phyloP scores from a whole-genome alignment of 2,888 invertebrate species.

The Calameuta idolon region DNA sequence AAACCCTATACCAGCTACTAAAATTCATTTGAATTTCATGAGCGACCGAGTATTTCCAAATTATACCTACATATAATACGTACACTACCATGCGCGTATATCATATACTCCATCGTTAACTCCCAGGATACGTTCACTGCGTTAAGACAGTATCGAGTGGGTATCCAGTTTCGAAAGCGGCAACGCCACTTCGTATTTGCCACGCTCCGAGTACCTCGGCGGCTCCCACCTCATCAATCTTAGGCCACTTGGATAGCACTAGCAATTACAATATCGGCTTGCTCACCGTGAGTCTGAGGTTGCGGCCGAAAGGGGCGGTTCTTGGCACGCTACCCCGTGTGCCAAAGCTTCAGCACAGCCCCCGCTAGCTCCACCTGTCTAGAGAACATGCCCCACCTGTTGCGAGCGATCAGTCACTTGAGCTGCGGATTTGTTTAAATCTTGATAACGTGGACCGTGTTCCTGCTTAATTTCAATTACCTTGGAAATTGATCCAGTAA shows the following conservation, averaged over 20 bases:
- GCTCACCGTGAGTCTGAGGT: constrained; percentile 62
- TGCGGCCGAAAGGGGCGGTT: constrained; percentile 56
- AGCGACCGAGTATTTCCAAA: no score
- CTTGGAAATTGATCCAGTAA: not conserved
- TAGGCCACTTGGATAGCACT: constrained; percentile 61
- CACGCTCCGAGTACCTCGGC: constrained; percentile 55
- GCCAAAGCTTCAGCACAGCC: constrained; percentile 35
- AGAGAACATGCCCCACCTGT: constrained; percentile 61
- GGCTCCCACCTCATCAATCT: constrained; percentile 64
- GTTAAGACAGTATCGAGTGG: no score
- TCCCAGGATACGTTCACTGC: not conserved
- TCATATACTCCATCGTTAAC: not conserved
- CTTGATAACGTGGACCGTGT: constrained; percentile 55
- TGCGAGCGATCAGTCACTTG: constrained; percentile 61
- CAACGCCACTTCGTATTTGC: constrained; percentile 50
- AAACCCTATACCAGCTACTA: no score
- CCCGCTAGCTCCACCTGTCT: constrained; percentile 51
- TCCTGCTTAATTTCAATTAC: constrained; percentile 49
- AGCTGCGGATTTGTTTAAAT: constrained; percentile 59
- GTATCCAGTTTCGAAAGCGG: constrained; percentile 43
- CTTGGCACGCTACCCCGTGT: constrained; percentile 56
- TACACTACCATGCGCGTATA: no score
- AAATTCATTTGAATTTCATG: no score
- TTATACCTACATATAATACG: no score
- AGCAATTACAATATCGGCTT: constrained; percentile 66